A percentile compares a stretch with the other conserved stretches of the same genome.
These are phyloP conservation scores for Pan troglodytes DNA, from an alignment of 2,113 vertebrate species.

Conservation along the genomic window DNA sequence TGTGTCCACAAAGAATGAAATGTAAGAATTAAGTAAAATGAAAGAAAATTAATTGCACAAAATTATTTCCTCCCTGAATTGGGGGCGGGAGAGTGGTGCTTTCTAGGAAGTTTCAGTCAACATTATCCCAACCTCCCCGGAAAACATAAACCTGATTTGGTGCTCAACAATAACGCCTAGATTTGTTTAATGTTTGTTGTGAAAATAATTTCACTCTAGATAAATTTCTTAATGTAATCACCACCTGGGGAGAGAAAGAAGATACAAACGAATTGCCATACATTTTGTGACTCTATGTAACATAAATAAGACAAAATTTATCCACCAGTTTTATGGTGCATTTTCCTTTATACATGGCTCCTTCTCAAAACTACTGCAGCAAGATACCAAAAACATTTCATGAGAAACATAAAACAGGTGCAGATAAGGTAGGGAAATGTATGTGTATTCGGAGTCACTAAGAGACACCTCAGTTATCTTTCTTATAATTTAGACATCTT, in stretches of 20 bases:
- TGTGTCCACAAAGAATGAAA: conserved; percentile 19
- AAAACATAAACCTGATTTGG: conserved; percentile 43
- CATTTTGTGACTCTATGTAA: neutral
- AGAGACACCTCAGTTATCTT: conserved; percentile 34
- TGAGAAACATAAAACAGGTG: conserved; percentile 63
- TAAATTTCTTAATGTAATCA: conserved; percentile 64
- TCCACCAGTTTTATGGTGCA: conserved; percentile 10
- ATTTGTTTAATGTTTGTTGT: conserved; percentile 61
- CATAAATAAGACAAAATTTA: conserved; percentile 49
- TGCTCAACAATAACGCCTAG: conserved; percentile 32
- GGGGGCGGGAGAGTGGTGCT: neutral
- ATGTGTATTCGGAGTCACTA: neutral
- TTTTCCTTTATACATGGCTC: neutral
- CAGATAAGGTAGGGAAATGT: conserved; percentile 61
- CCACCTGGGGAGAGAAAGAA: neutral
- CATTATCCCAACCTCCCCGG: neutral
- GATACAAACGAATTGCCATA: neutral
- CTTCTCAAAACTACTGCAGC: conserved; percentile 6
- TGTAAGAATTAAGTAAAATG: neutral
- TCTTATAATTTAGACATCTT: conserved; percentile 42
- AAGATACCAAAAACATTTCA: conserved; percentile 59
- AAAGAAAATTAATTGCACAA: conserved; percentile 30
- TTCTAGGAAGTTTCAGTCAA: conserved; percentile 44
- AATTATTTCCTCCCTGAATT: conserved; percentile 12
- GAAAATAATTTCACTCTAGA: conserved; percentile 73